These are phyloP conservation scores for Drosophila mauritiana DNA, from an alignment of 1,140 invertebrate species.

Conservation along the genomic window DNA sequence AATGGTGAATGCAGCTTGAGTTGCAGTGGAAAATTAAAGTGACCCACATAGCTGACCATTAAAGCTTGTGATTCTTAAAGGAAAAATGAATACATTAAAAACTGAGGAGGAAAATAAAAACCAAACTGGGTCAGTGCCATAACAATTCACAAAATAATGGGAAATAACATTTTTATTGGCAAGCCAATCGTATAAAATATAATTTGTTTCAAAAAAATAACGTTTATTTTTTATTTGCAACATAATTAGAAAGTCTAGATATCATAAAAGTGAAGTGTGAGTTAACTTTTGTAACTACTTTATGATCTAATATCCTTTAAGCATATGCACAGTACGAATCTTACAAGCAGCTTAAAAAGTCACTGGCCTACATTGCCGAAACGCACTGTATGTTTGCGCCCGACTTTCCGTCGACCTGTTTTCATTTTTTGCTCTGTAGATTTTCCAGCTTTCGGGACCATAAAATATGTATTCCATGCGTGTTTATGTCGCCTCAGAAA, in stretches of 20 bases:
- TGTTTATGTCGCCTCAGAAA: conserved; percentile 55
- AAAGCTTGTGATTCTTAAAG: not conserved
- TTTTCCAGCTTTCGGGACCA: conserved; percentile 43
- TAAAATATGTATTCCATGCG: conserved; percentile 73
- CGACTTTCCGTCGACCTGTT: conserved; percentile 29
- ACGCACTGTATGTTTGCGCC: conserved; percentile 11
- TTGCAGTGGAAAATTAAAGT: not conserved
- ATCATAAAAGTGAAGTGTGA: too few relatives aligned
- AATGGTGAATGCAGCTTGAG: not conserved
- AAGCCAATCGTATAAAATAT: too few relatives aligned
- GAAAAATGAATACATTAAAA: not conserved
- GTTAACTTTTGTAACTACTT: too few relatives aligned
- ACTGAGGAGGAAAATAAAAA: not conserved
- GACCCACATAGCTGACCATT: conserved; percentile 2
- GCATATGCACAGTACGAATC: not conserved
- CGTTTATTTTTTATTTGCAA: not conserved
- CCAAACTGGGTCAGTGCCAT: not conserved
- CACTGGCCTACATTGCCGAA: conserved; percentile 12
- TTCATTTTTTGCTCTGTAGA: conserved; percentile 41
- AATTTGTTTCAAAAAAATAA: too few relatives aligned
- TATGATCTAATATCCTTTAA: not conserved
- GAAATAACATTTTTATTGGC: too few relatives aligned
- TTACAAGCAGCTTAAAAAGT: not conserved
- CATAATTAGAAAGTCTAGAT: too few relatives aligned
- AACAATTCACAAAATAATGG: too few relatives aligned